A percentile compares a stretch with the other conserved stretches of the same genome.
Evolutionary conservation across 2,888 invertebrate genomes (phyloP).

Genomic region (Gymnocheta viridis): DNA sequence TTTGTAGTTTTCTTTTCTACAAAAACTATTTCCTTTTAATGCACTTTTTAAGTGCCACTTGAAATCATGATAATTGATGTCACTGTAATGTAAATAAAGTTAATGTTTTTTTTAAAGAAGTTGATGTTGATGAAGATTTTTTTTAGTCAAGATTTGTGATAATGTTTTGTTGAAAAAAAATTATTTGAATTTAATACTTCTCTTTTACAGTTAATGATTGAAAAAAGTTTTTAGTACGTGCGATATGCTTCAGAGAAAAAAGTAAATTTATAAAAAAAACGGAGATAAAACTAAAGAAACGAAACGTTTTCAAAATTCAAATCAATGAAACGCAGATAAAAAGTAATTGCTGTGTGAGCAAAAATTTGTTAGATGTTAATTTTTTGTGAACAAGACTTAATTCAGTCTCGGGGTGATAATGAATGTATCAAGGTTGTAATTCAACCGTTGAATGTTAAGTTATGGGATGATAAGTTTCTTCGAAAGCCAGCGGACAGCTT

Average conservation of each 20-base stretch:
- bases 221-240: neutral
- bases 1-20: neutral
- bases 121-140: neutral
- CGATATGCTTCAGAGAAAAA: conserved; percentile 6
- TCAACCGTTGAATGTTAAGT: too few species aligned
- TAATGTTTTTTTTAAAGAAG: neutral
- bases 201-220: neutral
- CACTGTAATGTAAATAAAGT: conserved; percentile 7
- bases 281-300: neutral
- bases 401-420: neutral
- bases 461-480: neutral
- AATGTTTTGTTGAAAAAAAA: neutral
- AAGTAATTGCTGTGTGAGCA: neutral
- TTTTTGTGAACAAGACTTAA: neutral
- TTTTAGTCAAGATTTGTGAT: conserved; percentile 38
- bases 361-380: neutral
- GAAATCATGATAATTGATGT: neutral
- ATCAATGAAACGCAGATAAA: conserved; percentile 14
- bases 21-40: neutral
- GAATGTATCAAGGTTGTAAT: neutral
- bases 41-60: neutral
- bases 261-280: neutral
- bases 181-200: neutral
- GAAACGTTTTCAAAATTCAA: neutral
- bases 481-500: neutral